Evolutionary conservation across 2,113 vertebrate genomes (phyloP), one percentile per base, ranked within the genome.

Genomic region (Dendropsophus ebraccatus): DNA sequence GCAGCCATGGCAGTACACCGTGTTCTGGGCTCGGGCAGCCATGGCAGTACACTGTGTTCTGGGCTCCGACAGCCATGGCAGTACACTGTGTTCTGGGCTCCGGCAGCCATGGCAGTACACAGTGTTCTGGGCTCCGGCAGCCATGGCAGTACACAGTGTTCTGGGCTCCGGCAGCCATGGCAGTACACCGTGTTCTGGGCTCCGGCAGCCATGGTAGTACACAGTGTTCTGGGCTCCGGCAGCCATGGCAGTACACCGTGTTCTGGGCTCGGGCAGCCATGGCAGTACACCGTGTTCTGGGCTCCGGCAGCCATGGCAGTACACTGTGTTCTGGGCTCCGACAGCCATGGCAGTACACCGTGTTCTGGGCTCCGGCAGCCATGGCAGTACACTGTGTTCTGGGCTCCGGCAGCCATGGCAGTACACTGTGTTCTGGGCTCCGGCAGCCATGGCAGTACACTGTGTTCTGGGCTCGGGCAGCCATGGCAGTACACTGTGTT

Each of bases 291-390:
- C 32, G 11, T 56, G 37, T 69, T 60, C 69, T 84, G 14, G 16
- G 25, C 75, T 87, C 77, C 65, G 76, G n/a, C n/a, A n/a, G n/a
- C n/a, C 32, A n/a, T 19, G 47, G 70, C 23, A 14, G 72, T 62
- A 84, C 54, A 62, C 37, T 49, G 11, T 56, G 37, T 69, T 60
- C 69, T 84, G 14, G 16, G 25, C 75, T 87, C 77, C 65, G 76
- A n/a, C n/a, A n/a, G n/a, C n/a, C 32, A n/a, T 19, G 47, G 70
- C 23, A 14, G 72, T 62, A 84, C 54, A 62, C 37, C 32, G 11
- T 56, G 37, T 69, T 60, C 69, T 84, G 14, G 16, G 25, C 75
- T 87, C 77, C 65, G 76, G n/a, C n/a, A n/a, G n/a, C n/a, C 32
- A n/a, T 19, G 47, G 70, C 23, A 14, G 72, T 62, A 84, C 54